phyloP scores from a whole-genome alignment of 2,797 vertebrate species.

The Anisognathus igniventris region DNA sequence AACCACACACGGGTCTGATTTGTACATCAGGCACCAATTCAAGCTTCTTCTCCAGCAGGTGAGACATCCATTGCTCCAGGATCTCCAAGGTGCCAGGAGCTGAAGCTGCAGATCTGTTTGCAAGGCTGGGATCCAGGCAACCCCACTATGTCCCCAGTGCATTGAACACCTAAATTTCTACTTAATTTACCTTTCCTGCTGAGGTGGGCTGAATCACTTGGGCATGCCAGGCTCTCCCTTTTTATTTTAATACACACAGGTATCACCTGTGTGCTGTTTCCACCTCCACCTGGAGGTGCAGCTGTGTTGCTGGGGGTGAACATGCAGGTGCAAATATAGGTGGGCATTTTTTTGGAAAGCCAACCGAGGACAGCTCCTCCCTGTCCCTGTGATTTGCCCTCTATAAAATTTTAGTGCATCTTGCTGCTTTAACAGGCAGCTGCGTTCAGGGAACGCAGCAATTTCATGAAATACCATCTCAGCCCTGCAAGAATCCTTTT shows the following conservation, averaged over 20 bases:
- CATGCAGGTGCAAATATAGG: not conserved
- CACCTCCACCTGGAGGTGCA: not conserved
- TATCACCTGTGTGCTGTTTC: not conserved
- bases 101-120: not conserved
- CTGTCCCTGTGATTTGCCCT: accelerated
- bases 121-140: not conserved
- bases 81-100: not conserved
- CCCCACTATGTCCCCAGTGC: not conserved
- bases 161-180: not conserved
- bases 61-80: not conserved
- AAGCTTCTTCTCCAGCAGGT: not conserved
- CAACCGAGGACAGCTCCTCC: not conserved
- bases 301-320: too few relatives aligned
- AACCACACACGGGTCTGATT: not conserved
- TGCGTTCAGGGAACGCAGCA: too few relatives aligned
- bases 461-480: not conserved
- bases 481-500: not conserved
- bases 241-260: not conserved
- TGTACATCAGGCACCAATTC: not conserved
- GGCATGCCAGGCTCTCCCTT: accelerated
- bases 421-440: not conserved
- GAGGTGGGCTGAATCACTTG: not conserved
- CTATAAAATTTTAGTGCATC: not conserved
- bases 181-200: not conserved
- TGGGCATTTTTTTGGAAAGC: not conserved